phyloP scores from a whole-genome alignment of 2,113 vertebrate species.

The Podarcis muralis region DNA sequence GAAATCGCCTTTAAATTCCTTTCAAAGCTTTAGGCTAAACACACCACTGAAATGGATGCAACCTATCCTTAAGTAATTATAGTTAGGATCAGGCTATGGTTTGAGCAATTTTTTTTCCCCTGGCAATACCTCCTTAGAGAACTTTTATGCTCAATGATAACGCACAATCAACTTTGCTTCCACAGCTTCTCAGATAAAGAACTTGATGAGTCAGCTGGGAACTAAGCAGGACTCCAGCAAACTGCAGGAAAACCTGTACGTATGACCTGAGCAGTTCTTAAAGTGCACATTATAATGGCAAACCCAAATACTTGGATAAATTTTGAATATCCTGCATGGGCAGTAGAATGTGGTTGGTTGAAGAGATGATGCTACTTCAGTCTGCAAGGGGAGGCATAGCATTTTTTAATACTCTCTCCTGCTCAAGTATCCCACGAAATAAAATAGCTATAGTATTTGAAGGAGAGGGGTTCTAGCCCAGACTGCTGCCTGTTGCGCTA shows the following conservation, averaged over 20 bases:
- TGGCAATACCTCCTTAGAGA: background rate
- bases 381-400: background rate
- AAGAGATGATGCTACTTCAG: background rate
- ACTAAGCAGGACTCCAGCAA: constrained; percentile 92
- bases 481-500: background rate
- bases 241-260: constrained; percentile 93
- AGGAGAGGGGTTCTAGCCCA: background rate
- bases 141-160: constrained; percentile 1
- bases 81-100: background rate
- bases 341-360: background rate
- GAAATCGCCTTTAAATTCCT: background rate
- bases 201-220: constrained; percentile 92
- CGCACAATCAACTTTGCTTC: constrained; percentile 3
- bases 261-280: constrained; percentile 43
- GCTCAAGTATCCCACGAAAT: background rate
- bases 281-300: background rate
- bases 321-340: background rate
- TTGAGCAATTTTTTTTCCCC: background rate
- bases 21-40: background rate
- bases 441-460: background rate
- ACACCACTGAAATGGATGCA: background rate
- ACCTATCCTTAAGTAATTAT: too few species aligned
- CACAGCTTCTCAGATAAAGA: constrained; percentile 93
- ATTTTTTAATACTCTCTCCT: background rate
- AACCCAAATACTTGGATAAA: background rate